Base-by-base conservation (phyloP, 2,888 invertebrate genomes). In the Theodoxus fluviatilis region DNA sequence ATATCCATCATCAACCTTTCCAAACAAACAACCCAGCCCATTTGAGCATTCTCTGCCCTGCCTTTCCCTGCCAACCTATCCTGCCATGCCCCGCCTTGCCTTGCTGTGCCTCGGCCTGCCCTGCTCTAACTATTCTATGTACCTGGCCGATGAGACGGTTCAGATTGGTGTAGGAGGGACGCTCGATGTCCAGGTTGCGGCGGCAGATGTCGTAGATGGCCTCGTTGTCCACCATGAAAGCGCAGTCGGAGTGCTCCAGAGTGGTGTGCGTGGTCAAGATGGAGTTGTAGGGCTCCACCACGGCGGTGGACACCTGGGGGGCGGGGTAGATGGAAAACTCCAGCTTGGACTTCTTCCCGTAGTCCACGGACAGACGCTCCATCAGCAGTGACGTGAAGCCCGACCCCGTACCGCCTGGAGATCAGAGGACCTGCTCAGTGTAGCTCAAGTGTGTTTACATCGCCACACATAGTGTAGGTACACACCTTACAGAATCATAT, bases 361-460 rank as follows among this genome's bases (percentile, higher is more conserved):
- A 95, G 81, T 94, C 94, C 25, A 92, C 92, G 0, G 93, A 92
- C 3, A 95, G 89, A 70, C 93, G 91, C 87, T 95, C 94, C 93
- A 94, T 94, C 33, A 95, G 89, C 59, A 95, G 89, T 1, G 94
- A 94, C 0, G 94, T 94, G 33, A 70, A 70, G 4, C 70, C 70
- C 1, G 70, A 70, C 3, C 70, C 70, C 3, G 69, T 69, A 9
- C 43, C 43, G 43, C 43, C 43, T n/a, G n/a, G n/a, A n/a, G n/a
- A n/a, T n/a, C n/a, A n/a, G n/a, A n/a, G n/a, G n/a, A n/a, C n/a
- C n/a, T n/a, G n/a, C n/a, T n/a, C n/a, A n/a, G n/a, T n/a, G n/a
- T n/a, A n/a, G n/a, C n/a, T n/a, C n/a, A n/a, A n/a, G n/a, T n/a
- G n/a, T n/a, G n/a, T n/a, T n/a, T n/a, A n/a, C n/a, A n/a, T n/a